phyloP scores from a whole-genome alignment of 92 coral and sea anemone species.

The Bergia puertoricense region DNA sequence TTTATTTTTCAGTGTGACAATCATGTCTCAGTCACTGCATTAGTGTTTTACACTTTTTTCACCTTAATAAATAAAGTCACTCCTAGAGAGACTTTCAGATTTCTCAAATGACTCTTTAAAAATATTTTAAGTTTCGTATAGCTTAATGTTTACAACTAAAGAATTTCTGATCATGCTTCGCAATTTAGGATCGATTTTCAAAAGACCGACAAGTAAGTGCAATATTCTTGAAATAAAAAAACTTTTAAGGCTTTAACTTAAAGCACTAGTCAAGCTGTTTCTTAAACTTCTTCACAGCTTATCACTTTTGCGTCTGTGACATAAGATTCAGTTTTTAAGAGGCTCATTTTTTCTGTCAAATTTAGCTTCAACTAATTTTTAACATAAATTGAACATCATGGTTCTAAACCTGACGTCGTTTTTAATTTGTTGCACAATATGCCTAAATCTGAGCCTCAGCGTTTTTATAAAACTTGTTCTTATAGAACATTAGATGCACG shows the following conservation, averaged over 20 bases:
- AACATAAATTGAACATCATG: too few relatives aligned
- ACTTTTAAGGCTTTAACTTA: neutral
- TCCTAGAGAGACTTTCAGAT: slow-evolving; percentile 51
- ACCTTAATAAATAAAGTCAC: slow-evolving; percentile 61
- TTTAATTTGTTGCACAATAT: too few relatives aligned
- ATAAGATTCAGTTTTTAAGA: neutral
- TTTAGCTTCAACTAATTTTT: too few relatives aligned
- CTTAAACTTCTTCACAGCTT: too few relatives aligned
- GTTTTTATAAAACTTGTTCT: neutral
- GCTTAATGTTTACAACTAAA: neutral
- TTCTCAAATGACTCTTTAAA: slow-evolving; percentile 22
- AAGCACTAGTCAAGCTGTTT: neutral
- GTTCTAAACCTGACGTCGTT: too few relatives aligned
- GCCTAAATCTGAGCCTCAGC: too few relatives aligned
- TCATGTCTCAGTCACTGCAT: neutral
- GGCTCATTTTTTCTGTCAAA: neutral
- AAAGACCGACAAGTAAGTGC: neutral
- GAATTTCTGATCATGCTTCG: neutral
- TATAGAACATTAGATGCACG: neutral
- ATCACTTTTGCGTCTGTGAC: neutral
- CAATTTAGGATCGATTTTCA: neutral
- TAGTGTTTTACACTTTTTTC: slow-evolving; percentile 20
- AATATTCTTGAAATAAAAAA: neutral
- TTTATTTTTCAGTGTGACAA: neutral
- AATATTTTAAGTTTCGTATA: neutral